A percentile compares a stretch with the other conserved stretches of the same genome.
These are phyloP conservation scores for Achroia grisella DNA, from an alignment of 1,140 invertebrate species.

Conservation along the genomic window DNA sequence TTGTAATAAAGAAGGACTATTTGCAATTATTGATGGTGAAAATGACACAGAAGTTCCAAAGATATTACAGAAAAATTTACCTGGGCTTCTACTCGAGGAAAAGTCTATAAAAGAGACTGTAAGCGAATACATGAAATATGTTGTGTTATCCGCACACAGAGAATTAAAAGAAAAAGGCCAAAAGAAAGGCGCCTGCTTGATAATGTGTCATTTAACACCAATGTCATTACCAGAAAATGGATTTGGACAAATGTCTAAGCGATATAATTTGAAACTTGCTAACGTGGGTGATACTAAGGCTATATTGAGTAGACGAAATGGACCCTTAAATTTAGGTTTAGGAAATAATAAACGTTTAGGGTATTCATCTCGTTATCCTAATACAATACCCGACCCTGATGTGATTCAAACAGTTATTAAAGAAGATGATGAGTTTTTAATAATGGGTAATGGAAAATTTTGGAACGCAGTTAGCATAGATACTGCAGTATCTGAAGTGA, in stretches of 20 bases:
- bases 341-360: constrained; percentile 77
- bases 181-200: constrained; percentile 80
- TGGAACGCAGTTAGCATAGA: constrained; percentile 85
- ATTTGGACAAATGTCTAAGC: constrained; percentile 59
- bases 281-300: constrained; percentile 83
- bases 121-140: constrained; percentile 88
- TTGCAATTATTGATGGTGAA: constrained; percentile 87
- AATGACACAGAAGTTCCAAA: constrained; percentile 80
- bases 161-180: constrained; percentile 83
- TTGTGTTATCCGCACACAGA: constrained; percentile 83
- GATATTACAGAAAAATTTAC: constrained; percentile 82
- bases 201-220: constrained; percentile 81
- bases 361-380: constrained; percentile 77
- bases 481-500: constrained; percentile 83
- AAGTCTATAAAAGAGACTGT: constrained; percentile 85
- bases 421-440: constrained; percentile 87
- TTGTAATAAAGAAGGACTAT: constrained; percentile 85
- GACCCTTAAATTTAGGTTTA: constrained; percentile 74
- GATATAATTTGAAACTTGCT: constrained; percentile 80
- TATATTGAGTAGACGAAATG: constrained; percentile 79
- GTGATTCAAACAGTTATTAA: constrained; percentile 82
- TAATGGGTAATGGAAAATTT: constrained; percentile 84
- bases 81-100: constrained; percentile 84
- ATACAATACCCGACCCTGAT: constrained; percentile 82
- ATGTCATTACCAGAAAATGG: constrained; percentile 69